Conservation (phyloP, 2,888 invertebrate species). For the Drosophila macrothrix region DNA sequence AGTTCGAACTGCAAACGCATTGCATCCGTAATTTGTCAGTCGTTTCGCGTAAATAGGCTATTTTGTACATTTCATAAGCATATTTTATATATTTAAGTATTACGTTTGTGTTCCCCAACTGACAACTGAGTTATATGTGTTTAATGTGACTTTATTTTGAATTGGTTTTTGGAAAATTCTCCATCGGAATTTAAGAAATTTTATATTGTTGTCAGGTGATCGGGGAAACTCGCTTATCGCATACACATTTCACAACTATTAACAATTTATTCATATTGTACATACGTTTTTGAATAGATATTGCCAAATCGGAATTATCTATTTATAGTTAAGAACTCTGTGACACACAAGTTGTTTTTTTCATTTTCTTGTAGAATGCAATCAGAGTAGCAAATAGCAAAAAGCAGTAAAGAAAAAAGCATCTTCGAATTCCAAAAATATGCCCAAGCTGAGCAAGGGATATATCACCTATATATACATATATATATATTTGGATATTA, state of each 20-base stretch:
- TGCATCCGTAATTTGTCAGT: neutral
- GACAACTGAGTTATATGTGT: no score
- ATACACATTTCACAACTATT: neutral
- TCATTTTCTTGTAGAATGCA: slow-evolving; percentile 37
- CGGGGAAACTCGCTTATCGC: neutral
- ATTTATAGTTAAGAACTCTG: slow-evolving; percentile 33
- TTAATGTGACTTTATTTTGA: neutral
- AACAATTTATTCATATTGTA: slow-evolving; percentile 33
- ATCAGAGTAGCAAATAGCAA: slow-evolving; percentile 24
- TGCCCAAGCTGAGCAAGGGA: slow-evolving; percentile 59
- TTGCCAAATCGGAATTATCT: slow-evolving; percentile 6
- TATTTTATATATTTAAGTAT: slow-evolving; percentile 13
- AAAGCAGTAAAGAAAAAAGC: slow-evolving; percentile 9
- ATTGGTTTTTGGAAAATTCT: neutral
- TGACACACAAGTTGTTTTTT: slow-evolving; percentile 20
- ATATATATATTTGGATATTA: slow-evolving; percentile 29
- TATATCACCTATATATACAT: slow-evolving; percentile 27
- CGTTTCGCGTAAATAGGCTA: slow-evolving; percentile 50
- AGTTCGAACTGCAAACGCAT: slow-evolving; percentile 12
- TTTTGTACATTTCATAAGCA: slow-evolving; percentile 43
- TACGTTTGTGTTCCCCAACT: slow-evolving; percentile 1
- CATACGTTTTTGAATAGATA: slow-evolving; percentile 22
- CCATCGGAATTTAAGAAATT: neutral
- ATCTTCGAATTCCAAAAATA: slow-evolving; percentile 37
- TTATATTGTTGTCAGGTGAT: slow-evolving; percentile 7